These are phyloP conservation scores for Trissolcus japonicus DNA, from an alignment of 2,888 invertebrate species.

Conservation along the genomic window DNA sequence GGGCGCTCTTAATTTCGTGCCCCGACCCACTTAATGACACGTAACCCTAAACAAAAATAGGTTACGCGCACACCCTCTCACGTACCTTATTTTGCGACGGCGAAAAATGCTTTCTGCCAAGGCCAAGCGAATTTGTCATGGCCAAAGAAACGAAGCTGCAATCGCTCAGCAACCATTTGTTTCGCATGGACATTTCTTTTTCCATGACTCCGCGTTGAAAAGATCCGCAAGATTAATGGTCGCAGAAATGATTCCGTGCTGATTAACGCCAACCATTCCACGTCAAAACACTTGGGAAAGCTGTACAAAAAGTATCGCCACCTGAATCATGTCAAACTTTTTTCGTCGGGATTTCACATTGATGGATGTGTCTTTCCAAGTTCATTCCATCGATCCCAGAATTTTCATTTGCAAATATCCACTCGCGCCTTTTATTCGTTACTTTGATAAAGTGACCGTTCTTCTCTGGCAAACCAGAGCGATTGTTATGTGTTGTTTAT, in stretches of 20 bases:
- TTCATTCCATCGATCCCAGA: no score
- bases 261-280: not conserved
- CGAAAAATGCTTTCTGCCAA: conserved; percentile 13
- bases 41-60: conserved; percentile 39
- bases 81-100: not conserved
- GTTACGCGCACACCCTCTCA: conserved; percentile 12
- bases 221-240: no score
- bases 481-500: no score
- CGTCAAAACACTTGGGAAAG: conserved; percentile 3
- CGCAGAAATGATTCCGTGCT: no score
- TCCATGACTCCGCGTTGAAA: no score
- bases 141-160: not conserved
- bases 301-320: not conserved
- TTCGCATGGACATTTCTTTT: no score
- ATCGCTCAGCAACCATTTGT: no score
- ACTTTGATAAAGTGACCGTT: no score
- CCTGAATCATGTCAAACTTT: no score
- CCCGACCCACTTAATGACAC: conserved; percentile 35
- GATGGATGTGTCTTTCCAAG: not conserved
- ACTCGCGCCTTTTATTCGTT: no score
- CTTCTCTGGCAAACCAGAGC: no score
- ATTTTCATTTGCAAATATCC: no score
- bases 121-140: conserved; percentile 15
- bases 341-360: not conserved
- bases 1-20: conserved; percentile 25